phyloP scores from a whole-genome alignment of 92 coral and sea anemone species.

The Metridium senile region DNA sequence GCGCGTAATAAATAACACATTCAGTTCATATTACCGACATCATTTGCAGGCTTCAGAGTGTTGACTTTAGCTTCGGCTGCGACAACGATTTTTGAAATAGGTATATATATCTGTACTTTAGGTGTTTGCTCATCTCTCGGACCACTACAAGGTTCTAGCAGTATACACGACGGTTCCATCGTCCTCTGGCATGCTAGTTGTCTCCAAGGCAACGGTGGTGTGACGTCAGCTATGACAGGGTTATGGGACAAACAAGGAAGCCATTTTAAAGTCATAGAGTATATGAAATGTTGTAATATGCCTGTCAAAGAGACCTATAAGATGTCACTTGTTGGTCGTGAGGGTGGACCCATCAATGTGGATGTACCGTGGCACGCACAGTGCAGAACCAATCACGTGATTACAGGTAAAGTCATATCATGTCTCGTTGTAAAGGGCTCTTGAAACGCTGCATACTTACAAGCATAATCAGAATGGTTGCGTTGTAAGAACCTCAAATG shows the following conservation, averaged over 20 bases:
- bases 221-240: constrained; percentile 20
- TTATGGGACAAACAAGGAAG: constrained; percentile 49
- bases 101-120: background rate
- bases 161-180: constrained; percentile 32
- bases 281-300: constrained; percentile 36
- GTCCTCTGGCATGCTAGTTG: constrained; percentile 41
- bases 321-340: constrained; percentile 18
- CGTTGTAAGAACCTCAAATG: too few species aligned
- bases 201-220: background rate
- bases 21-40: too few species aligned
- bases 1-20: too few species aligned
- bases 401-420: constrained; percentile 20
- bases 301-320: constrained; percentile 18
- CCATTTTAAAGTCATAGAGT: constrained; percentile 34
- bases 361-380: constrained; percentile 31
- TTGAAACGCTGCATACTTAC: too few species aligned
- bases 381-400: constrained; percentile 17
- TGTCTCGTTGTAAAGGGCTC: background rate
- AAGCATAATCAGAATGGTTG: too few species aligned
- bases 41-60: too few species aligned
- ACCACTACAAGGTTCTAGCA: constrained; percentile 31
- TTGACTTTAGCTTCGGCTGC: too few species aligned
- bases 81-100: too few species aligned
- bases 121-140: constrained; percentile 33
- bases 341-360: constrained; percentile 28